Base-by-base conservation (phyloP, 2,797 vertebrate genomes). In the Myotis pilosus region DNA sequence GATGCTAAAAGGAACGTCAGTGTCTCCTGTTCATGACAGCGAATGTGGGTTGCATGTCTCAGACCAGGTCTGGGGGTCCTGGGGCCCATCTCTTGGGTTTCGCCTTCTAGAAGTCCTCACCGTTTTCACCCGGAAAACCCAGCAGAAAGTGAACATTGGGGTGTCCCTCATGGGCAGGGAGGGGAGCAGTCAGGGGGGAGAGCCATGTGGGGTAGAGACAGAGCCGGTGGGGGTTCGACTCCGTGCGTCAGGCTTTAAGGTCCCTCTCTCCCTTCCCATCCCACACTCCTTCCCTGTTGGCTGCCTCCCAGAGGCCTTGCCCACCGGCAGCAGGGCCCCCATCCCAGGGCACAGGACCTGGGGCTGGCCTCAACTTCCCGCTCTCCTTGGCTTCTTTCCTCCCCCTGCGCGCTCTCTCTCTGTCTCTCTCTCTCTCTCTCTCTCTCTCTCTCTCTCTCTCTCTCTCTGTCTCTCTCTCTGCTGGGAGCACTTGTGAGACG, bases 271-370 rank as follows among this genome's bases (percentile, higher is more conserved):
- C 88, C 20, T 84, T 57, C 47, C 60, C 33, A 17, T 41, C 8
- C 53, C 8, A 6, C n/a, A 15, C 28, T 51, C 49, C 8, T n/a
- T 19, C 16, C 19, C 25, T 1, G 3, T 0, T 0, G 15, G 79
- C 89, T 55, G 8, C 68, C 69, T 74, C 75, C 66, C 71, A 25
- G n/a, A 60, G 64, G 16, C 72, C 22, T 41, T 60, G 51, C 38
- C 75, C 8, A 2, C 30, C 8, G 3, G 16, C 1, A 1, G 4
- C 11, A 30, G 2, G 12, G 6, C 33, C 38, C 38, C 8, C 2
- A 15, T 6, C 36, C 60, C 38, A 28, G 53, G 82, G 47, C 64
- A 12, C 22, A 41, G 60, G 62, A 64, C 60, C 16, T 44, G 57
- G 38, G 2, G 1, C n/a, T 25, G 64, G 41, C 82, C 66, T 81